phyloP scores from a whole-genome alignment of 2,113 vertebrate genomes.

The Myodes glareolus region DNA sequence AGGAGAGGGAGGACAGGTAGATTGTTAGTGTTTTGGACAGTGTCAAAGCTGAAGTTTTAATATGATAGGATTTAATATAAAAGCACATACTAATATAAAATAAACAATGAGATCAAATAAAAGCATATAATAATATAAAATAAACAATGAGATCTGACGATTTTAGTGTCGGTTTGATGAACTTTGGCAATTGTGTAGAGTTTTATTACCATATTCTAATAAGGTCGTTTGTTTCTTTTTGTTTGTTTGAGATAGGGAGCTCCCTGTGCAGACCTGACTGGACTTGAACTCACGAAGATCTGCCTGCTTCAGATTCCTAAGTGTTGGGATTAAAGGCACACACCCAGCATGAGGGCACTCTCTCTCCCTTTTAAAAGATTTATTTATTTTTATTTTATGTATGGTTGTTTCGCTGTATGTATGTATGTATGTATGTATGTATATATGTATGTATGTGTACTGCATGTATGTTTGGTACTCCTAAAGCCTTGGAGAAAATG shows the following conservation, averaged over 20 bases:
- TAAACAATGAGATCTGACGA: background rate
- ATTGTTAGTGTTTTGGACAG: background rate
- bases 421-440: background rate
- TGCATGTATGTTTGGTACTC: background rate
- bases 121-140: background rate
- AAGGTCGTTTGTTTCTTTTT: background rate
- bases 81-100: background rate
- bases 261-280: background rate
- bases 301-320: background rate
- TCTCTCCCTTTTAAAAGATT: background rate
- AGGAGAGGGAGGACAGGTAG: too few relatives aligned
- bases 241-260: background rate
- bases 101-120: background rate
- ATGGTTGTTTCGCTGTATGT: background rate
- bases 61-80: background rate
- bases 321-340: background rate
- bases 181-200: background rate
- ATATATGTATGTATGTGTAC: background rate
- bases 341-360: background rate
- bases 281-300: background rate
- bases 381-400: background rate
- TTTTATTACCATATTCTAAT: background rate
- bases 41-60: background rate
- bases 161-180: background rate
- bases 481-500: too few relatives aligned